Evolutionary conservation across 2,888 invertebrate genomes (phyloP).

Genomic region (Eupithecia dodoneata): DNA sequence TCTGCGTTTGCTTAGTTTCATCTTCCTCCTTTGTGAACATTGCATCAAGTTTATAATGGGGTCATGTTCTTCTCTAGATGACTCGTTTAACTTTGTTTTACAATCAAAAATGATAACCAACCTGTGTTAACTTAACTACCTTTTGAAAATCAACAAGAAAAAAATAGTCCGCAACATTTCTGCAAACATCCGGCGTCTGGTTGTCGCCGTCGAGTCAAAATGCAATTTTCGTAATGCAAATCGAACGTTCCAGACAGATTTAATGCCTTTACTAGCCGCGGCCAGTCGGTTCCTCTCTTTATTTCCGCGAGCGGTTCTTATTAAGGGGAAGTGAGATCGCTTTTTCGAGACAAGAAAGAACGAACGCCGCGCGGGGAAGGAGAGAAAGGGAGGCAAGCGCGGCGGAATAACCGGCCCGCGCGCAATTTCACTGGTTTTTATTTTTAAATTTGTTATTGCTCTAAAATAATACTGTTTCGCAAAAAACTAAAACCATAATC

Average conservation of each 20-base stretch:
- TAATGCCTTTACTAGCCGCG: conserved; percentile 75
- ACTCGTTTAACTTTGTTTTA: background rate
- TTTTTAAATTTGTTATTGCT: too few relatives aligned
- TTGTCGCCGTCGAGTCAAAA: conserved; percentile 72
- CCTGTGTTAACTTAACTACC: background rate
- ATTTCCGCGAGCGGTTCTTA: conserved; percentile 66
- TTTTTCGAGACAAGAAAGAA: too few relatives aligned
- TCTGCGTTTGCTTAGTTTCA: conserved; percentile 17
- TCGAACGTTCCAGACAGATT: conserved; percentile 79
- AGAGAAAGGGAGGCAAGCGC: too few relatives aligned
- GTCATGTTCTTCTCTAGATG: background rate
- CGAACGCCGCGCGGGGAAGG: too few relatives aligned
- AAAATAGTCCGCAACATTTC: conserved; percentile 63
- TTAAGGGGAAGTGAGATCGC: background rate
- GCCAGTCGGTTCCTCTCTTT: conserved; percentile 68
- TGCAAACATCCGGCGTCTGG: conserved; percentile 68
- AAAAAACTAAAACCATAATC: too few relatives aligned
- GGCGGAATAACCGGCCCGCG: too few relatives aligned
- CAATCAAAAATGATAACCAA: background rate
- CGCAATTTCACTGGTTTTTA: too few relatives aligned
- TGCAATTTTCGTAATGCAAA: conserved; percentile 82
- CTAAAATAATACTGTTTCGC: too few relatives aligned
- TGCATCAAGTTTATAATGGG: background rate
- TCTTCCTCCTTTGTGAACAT: conserved; percentile 16
- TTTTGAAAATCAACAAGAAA: conserved; percentile 53